Evolutionary conservation across 1,140 invertebrate genomes (phyloP).

Genomic region (Temnothorax curvispinosus): DNA sequence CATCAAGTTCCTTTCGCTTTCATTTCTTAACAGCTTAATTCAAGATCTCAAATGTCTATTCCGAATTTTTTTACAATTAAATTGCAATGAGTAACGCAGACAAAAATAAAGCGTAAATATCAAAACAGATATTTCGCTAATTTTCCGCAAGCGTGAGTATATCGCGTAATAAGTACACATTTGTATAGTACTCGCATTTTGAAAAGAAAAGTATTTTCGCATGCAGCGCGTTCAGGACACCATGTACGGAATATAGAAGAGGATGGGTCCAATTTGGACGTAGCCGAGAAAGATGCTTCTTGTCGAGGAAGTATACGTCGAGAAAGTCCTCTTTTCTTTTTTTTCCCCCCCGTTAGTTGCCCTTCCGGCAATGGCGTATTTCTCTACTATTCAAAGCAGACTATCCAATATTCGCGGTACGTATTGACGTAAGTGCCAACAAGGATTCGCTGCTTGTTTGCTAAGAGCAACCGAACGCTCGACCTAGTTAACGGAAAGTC

Average conservation of each 20-base stretch:
- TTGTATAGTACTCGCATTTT: constrained; percentile 15
- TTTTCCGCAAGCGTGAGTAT: background rate
- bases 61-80: background rate
- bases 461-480: constrained; percentile 37
- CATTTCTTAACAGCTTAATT: background rate
- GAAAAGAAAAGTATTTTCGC: background rate
- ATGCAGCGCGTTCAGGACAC: constrained; percentile 1
- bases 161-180: constrained; percentile 21
- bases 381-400: constrained; percentile 56
- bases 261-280: constrained; percentile 44
- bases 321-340: constrained; percentile 13
- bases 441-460: constrained; percentile 45
- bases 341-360: constrained; percentile 17
- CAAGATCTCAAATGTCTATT: background rate
- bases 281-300: constrained; percentile 6
- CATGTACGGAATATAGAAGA: constrained; percentile 39
- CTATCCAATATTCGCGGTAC: constrained; percentile 60
- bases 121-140: constrained; percentile 3
- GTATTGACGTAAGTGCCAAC: constrained; percentile 50
- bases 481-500: constrained; percentile 42
- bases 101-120: background rate
- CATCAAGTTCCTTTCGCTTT: background rate
- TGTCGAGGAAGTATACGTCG: constrained; percentile 5
- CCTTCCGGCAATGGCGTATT: background rate
- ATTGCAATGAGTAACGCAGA: background rate